Evolutionary conservation across 2,113 vertebrate species (phyloP).

Genomic region (Gracilinanus agilis): DNA sequence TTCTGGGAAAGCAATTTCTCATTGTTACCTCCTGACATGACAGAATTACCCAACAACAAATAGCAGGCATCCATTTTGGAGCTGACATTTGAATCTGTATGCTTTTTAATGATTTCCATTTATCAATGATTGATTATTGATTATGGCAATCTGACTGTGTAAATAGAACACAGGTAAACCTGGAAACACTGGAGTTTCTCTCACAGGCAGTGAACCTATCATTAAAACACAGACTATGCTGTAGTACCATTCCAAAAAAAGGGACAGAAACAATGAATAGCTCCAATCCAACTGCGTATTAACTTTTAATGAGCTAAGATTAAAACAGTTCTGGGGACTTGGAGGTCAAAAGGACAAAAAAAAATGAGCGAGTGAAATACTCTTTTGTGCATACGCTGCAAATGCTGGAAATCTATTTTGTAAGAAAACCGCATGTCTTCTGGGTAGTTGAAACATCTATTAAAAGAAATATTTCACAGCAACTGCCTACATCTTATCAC

Average conservation of each 20-base stretch:
- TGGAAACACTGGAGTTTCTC: not conserved
- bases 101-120: constrained; percentile 45
- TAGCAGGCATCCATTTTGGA: constrained; percentile 23
- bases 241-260: not conserved
- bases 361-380: constrained; percentile 64
- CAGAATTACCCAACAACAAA: constrained; percentile 45
- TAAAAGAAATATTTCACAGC: constrained; percentile 47
- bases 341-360: constrained; percentile 50
- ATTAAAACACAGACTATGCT: not conserved
- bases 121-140: constrained; percentile 61
- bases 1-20: constrained; percentile 33
- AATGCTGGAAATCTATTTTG: not conserved
- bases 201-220: not conserved
- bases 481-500: constrained; percentile 8
- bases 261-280: constrained; percentile 29
- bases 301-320: constrained; percentile 64
- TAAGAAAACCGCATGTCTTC: constrained; percentile 59
- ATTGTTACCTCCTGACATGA: constrained; percentile 48
- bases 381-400: constrained; percentile 48
- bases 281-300: constrained; percentile 48
- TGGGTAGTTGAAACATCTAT: not conserved
- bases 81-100: constrained; percentile 54
- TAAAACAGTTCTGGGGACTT: constrained; percentile 64
- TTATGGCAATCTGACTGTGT: constrained; percentile 52
- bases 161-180: constrained; percentile 23